Percentiles rank a stretch among this genome's conserved stretches.
phyloP scores from a whole-genome alignment of 2,888 invertebrate genomes.

The Drosophila falleni region DNA sequence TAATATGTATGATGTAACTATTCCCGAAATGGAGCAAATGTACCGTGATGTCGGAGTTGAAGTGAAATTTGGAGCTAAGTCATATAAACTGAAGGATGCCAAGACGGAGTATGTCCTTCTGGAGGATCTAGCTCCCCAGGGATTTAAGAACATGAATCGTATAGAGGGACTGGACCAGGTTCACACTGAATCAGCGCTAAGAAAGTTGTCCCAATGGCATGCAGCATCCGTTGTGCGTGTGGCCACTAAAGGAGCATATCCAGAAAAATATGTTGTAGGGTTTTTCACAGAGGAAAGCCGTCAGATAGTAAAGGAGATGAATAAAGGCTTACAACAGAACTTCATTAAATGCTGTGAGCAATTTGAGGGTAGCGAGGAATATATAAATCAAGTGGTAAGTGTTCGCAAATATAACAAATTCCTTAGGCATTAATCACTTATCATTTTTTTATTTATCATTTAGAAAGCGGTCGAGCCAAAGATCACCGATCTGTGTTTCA shows the following conservation, averaged over 20 bases:
- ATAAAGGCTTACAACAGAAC: conserved; percentile 14
- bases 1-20: conserved; percentile 67
- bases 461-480: conserved; percentile 46
- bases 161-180: conserved; percentile 72
- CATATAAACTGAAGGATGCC: conserved; percentile 64
- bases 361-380: conserved; percentile 50
- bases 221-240: conserved; percentile 76
- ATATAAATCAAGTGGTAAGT: conserved; percentile 66
- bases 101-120: conserved; percentile 62
- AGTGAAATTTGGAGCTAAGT: conserved; percentile 71
- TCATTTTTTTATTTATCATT: not conserved
- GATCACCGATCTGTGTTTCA: conserved; percentile 50
- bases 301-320: conserved; percentile 28
- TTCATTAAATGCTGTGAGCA: conserved; percentile 45
- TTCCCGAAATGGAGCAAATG: conserved; percentile 78
- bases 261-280: conserved; percentile 23
- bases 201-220: conserved; percentile 81
- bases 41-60: conserved; percentile 67
- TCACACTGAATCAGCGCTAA: conserved; percentile 71
- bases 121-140: conserved; percentile 73
- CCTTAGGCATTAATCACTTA: not conserved
- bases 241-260: conserved; percentile 62
- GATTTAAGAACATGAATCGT: conserved; percentile 76
- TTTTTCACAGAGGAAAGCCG: conserved; percentile 46
- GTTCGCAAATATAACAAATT: not conserved